Percentiles rank a stretch among this genome's conserved stretches.
These are phyloP conservation scores for Pachypsylla venusta DNA, from an alignment of 1,140 invertebrate species.

Conservation along the genomic window DNA sequence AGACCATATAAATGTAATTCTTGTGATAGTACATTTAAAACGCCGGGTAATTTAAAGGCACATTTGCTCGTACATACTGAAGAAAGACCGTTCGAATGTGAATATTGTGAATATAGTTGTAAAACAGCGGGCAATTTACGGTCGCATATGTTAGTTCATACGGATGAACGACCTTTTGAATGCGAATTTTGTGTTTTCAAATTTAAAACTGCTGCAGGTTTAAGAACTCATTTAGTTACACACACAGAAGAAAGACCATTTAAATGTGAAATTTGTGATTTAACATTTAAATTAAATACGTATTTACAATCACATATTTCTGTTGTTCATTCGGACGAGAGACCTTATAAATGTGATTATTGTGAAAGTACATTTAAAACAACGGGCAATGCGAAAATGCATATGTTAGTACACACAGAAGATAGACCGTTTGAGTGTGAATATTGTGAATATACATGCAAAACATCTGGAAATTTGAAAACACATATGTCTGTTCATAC, in stretches of 20 bases:
- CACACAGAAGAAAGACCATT: conserved; percentile 58
- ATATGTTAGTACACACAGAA: conserved; percentile 11
- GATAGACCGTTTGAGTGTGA: conserved; percentile 40
- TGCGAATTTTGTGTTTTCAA: conserved; percentile 53
- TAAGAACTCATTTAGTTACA: conserved; percentile 29
- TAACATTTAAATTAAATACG: conserved; percentile 35
- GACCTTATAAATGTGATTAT: conserved; percentile 13
- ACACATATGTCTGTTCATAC: conserved; percentile 40
- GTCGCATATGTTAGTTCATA: conserved; percentile 25
- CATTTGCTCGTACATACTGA: conserved; percentile 42
- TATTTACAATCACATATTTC: conserved; percentile 29
- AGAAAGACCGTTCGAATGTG: conserved; percentile 42
- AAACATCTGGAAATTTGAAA: conserved; percentile 41
- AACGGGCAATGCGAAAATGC: not conserved
- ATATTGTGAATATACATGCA: conserved; percentile 54
- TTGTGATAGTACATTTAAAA: conserved; percentile 46
- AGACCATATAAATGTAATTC: conserved; percentile 13
- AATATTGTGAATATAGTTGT: conserved; percentile 15
- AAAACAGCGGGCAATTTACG: not conserved
- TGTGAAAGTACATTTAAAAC: conserved; percentile 9
- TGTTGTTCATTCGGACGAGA: conserved; percentile 1
- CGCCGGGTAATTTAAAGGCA: conserved; percentile 39
- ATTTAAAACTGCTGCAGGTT: conserved; percentile 30
- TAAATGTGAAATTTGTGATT: conserved; percentile 40
- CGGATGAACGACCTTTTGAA: conserved; percentile 45